Conservation (phyloP, 2,797 vertebrate species). For the Staurois parvus region DNA sequence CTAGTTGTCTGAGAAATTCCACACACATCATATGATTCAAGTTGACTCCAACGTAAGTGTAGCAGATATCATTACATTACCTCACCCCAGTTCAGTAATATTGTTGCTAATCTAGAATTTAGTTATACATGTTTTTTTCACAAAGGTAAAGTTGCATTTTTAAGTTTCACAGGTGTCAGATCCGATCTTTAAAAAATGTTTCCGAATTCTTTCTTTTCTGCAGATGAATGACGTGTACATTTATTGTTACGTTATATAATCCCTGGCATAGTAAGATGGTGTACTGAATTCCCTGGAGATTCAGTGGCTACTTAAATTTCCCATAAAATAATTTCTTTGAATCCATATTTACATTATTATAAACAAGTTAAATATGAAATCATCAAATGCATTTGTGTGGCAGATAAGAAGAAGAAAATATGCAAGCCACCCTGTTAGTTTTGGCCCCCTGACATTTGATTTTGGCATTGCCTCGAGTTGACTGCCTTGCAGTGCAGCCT, state of each 20-base stretch:
- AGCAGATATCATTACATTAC: too few species aligned
- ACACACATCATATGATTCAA: too few species aligned
- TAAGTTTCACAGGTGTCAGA: too few species aligned
- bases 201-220: background rate
- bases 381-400: slow-evolving; percentile 21
- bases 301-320: background rate
- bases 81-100: too few species aligned
- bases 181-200: background rate
- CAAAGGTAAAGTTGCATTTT: too few species aligned
- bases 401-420: slow-evolving; percentile 48
- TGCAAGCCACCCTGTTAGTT: slow-evolving; percentile 62
- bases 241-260: background rate
- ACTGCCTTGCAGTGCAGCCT: slow-evolving; percentile 66
- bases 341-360: slow-evolving; percentile 14
- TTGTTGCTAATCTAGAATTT: too few species aligned
- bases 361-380: background rate
- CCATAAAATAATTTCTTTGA: slow-evolving; percentile 1
- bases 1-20: too few species aligned
- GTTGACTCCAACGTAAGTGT: too few species aligned
- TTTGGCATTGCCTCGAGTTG: slow-evolving; percentile 64
- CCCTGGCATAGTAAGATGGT: background rate
- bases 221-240: background rate
- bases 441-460: slow-evolving; percentile 62
- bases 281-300: background rate
- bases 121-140: too few species aligned